phyloP scores from a whole-genome alignment of 2,888 invertebrate genomes.

The Troides helena region DNA sequence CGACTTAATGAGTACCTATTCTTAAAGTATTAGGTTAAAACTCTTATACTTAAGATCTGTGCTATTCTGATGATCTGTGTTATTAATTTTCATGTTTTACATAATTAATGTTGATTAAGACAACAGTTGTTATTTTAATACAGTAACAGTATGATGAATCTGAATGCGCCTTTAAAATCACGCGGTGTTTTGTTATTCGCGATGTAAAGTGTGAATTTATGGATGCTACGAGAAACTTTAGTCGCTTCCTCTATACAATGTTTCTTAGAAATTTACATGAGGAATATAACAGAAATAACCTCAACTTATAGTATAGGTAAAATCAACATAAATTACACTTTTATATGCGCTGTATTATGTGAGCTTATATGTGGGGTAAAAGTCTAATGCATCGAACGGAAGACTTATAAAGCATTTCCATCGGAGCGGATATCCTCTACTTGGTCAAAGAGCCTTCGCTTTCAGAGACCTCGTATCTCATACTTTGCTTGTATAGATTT shows the following conservation, averaged over 20 bases:
- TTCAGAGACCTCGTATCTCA: neutral
- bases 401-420: neutral
- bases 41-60: too few relatives aligned
- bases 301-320: neutral
- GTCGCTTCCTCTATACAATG: neutral
- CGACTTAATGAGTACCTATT: too few relatives aligned
- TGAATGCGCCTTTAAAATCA: neutral
- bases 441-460: neutral
- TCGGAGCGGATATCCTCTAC: neutral
- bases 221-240: constrained; percentile 1
- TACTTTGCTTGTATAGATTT: neutral
- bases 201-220: constrained; percentile 2
- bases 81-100: too few relatives aligned
- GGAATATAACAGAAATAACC: neutral
- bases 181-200: constrained; percentile 14
- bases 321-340: neutral
- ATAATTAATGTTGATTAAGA: too few relatives aligned
- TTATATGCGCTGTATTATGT: neutral
- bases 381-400: neutral
- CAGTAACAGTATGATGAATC: neutral
- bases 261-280: neutral
- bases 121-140: neutral
- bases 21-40: too few relatives aligned
- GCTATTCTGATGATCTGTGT: too few relatives aligned
- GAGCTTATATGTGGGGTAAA: neutral